Percentiles rank a stretch among this genome's conserved stretches.
Evolutionary conservation across 1,140 invertebrate species (phyloP).

Genomic region (Phthorimaea operculella): DNA sequence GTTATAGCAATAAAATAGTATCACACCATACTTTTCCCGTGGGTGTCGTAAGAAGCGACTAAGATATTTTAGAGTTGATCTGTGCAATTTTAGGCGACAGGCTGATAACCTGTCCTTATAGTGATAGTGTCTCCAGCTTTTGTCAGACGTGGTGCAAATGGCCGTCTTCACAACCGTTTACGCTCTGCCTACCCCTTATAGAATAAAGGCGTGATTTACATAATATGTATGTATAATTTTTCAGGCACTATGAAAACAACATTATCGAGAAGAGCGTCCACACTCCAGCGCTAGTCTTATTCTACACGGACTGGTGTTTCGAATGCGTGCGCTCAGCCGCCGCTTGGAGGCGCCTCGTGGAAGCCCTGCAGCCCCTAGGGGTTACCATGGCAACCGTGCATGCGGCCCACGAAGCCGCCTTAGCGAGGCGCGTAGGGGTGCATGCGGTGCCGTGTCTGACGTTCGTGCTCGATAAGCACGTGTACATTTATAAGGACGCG

Average conservation of each 20-base stretch:
- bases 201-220: no score
- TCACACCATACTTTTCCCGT: no score
- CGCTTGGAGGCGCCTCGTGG: constrained; percentile 82
- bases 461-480: constrained; percentile 82
- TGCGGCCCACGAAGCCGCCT: constrained; percentile 79
- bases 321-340: constrained; percentile 87
- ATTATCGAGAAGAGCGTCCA: constrained; percentile 84
- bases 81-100: no score
- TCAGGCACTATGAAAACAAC: constrained; percentile 86
- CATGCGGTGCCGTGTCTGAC: constrained; percentile 84
- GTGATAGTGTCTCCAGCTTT: no score
- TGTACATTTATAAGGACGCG: constrained; percentile 83
- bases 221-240: constrained; percentile 26
- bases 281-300: constrained; percentile 85
- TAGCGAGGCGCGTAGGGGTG: constrained; percentile 82
- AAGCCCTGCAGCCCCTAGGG: constrained; percentile 84
- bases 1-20: no score
- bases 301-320: constrained; percentile 95
- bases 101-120: no score
- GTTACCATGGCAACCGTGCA: constrained; percentile 83
- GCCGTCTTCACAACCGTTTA: no score
- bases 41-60: no score
- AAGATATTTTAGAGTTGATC: no score
- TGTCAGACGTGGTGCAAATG: no score
- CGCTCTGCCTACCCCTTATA: no score